Evolutionary conservation across 2,797 vertebrate genomes (phyloP), one percentile per base, ranked within the genome.

Genomic region (Thunnus albacares): DNA sequence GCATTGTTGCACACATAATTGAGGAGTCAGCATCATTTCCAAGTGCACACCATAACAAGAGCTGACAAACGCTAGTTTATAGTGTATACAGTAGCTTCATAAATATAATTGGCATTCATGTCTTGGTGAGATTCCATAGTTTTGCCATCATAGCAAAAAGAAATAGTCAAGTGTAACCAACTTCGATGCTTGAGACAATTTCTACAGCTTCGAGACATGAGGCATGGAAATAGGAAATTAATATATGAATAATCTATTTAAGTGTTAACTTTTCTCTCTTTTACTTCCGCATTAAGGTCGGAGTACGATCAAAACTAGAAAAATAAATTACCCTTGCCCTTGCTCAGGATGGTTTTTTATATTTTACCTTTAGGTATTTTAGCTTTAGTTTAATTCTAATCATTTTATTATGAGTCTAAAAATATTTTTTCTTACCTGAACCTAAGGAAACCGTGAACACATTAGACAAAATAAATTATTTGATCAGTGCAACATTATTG

Each of bases 91-190:
- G 11, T 38, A 62, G 59, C 66, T 81, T 83, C 53, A 67, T 79
- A 72, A 87, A 86, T 79, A 81, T 55, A 71, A 88, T 83, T 88
- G 75, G 15, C 72, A 87, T 89, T 91, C 88, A 82, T 55, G 55
- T 83, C 87, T 67, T 52, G 57, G 55, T 53, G 20, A 80, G 60
- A 70, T 72, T 79, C 58, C 17, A 53, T 28, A 57, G 55, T 82
- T 85, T 84, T 77, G 81, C 80, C 76, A 83, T 75, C 5, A 35
- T 59, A 71, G 77, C 71, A 75, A 73, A 85, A 82, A 73, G 58
- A 84, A 85, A 81, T 24, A 58, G 65, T 75, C 41, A 17, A 38
- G 69, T 6, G 0, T 78, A 72, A 68, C 82, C n/a, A 83, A 84
- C 43, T 53, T 33, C 47, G 61, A 59, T 35, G 24, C 64, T 68